Percentiles rank a stretch among this genome's conserved stretches.
These are phyloP conservation scores for Coendou prehensilis DNA, from an alignment of 2,797 vertebrate species.

Conservation along the genomic window DNA sequence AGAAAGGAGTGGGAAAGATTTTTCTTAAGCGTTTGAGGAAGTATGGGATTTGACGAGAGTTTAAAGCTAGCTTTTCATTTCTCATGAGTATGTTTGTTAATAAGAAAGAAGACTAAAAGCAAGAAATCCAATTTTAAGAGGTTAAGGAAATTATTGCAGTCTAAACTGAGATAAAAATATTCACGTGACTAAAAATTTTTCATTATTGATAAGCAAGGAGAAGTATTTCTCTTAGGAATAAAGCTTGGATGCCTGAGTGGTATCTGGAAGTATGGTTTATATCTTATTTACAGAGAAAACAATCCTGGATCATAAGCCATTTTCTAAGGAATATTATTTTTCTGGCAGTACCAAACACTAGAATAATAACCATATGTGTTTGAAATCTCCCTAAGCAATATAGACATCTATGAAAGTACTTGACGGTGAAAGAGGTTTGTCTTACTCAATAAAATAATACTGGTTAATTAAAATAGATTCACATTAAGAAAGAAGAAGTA, in stretches of 20 bases:
- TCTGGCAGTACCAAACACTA: neutral
- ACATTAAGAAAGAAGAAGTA: neutral
- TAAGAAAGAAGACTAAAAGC: neutral
- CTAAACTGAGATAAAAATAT: neutral
- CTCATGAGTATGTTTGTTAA: neutral
- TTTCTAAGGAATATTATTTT: conserved; percentile 39
- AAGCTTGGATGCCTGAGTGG: neutral
- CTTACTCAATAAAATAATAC: conserved; percentile 10
- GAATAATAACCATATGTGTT: neutral
- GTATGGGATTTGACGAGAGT: neutral
- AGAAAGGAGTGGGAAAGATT: neutral
- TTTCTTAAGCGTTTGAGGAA: neutral
- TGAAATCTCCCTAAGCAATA: neutral
- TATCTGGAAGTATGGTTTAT: neutral
- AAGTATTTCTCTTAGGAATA: neutral
- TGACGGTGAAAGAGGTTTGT: rapidly evolving
- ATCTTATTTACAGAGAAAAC: neutral
- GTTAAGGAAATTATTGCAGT: neutral
- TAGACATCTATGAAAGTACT: neutral
- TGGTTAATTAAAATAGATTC: neutral
- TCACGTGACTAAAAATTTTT: neutral
- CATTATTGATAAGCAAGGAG: neutral
- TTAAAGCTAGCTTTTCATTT: neutral
- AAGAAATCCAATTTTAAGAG: neutral
- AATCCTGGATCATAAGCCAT: neutral